Base-by-base conservation (phyloP, 2,113 vertebrate species). In the Anguilla rostrata region DNA sequence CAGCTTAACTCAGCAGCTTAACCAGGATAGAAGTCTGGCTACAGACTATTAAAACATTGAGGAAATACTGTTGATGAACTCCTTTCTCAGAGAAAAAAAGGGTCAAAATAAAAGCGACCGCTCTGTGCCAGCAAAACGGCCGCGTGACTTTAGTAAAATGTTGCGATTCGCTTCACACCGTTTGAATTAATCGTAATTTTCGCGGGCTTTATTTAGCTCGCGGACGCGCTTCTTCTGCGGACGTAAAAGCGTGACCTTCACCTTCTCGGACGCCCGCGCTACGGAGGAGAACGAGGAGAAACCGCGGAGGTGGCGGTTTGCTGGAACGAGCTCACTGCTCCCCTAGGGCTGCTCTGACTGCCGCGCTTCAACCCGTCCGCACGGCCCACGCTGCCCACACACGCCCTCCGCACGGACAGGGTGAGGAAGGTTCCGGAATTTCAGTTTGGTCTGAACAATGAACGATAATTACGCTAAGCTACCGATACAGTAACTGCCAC, bases 301-400 rank as follows among this genome's bases (percentile, higher is more conserved):
- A 92, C 82, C 53, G 92, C 92, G 87, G 90, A 90, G 87, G 86
- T 84, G 87, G 92, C 92, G 93, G 91, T 92, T 90, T 86, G 87
- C 87, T 89, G 82, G 60, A 75, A 75, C 89, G 87, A 85, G 90
- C 84, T 90, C 90, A 91, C 91, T 92, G 92, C 93, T 85, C 88
- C 86, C 34, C 79, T 39, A 41, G 78, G 39, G 16, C 87, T 82
- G 66, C 56, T 85, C 86, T 53, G 49, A 1, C 75, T 49, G 39
- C 82, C 85, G 82, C 81, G 84, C 84, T 79, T 15, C 79, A 57
- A 49, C 29, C 57, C 78, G 20, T 39, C 39, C 56, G n/a, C 43
- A 80, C 87, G 80, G 86, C 84, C 89, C 91, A 90, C 90, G 90
- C 89, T 91, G 92, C 85, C 85, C n/a, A 41, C 18, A 75, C 3